A percentile compares a stretch with the other conserved stretches of the same genome.
These are phyloP conservation scores for Nymphalis io DNA, from an alignment of 1,140 invertebrate species.

Conservation along the genomic window DNA sequence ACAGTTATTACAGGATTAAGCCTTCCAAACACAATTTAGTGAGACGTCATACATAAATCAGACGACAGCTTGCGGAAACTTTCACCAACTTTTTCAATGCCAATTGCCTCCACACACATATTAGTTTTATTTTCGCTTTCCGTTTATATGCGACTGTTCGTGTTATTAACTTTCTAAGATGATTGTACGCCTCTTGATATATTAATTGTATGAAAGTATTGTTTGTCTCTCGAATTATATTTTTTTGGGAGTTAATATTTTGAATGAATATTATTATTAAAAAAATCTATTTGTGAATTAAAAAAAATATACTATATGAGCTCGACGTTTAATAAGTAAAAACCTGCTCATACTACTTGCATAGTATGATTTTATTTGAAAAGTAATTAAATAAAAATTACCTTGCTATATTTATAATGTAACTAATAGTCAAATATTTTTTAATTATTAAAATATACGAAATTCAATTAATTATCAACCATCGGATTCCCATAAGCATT, in stretches of 20 bases:
- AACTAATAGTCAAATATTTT: neutral
- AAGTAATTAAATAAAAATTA: too few species aligned
- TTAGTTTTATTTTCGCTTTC: conserved; percentile 10
- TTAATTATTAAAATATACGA: neutral
- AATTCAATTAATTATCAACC: neutral
- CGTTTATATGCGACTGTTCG: neutral
- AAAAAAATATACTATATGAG: too few species aligned
- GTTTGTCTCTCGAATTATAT: too few species aligned
- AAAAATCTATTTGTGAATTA: too few species aligned
- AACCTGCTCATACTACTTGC: too few species aligned
- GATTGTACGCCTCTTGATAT: neutral
- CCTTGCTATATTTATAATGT: too few species aligned
- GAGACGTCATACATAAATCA: conserved; percentile 20
- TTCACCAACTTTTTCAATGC: conserved; percentile 21
- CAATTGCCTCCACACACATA: conserved; percentile 6
- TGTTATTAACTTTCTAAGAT: conserved; percentile 15
- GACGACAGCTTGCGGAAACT: conserved; percentile 20
- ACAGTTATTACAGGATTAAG: neutral
- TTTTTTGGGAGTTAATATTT: too few species aligned
- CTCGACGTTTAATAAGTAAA: too few species aligned
- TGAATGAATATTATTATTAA: too few species aligned
- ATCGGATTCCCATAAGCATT: neutral
- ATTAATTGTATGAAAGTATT: too few species aligned
- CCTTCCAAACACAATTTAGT: conserved; percentile 18
- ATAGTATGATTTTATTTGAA: too few species aligned